Base-by-base conservation (phyloP, 2,888 invertebrate species). In the Syrphus vitripennis region DNA sequence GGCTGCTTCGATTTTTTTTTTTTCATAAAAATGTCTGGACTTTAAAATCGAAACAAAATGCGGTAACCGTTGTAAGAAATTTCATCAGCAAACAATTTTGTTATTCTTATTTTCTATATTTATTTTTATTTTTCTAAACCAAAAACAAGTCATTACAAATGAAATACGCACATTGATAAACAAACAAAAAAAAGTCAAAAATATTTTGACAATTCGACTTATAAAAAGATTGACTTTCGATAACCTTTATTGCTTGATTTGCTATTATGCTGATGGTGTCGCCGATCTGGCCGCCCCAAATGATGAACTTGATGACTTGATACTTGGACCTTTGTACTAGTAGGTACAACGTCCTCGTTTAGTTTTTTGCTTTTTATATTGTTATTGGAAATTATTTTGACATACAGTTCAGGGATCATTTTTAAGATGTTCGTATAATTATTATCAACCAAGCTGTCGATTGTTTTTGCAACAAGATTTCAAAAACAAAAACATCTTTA, bases 191-290 rank as follows among this genome's bases (percentile, higher is more conserved):
- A 29, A 29, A 53, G 10, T 16, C n/a, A 29, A 29, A 29, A 55
- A 55, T 55, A 19, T 55, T 29, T 55, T 29, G 55, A 29, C 16
- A 16, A 16, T 1, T 2, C n/a, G n/a, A 0, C 4, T 50, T 24
- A 50, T 50, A 14, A 24, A 59, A 59, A 59, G 37, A 59, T 42
- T 14, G 31, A 12, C 5, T 45, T 29, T 31, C 7, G 82, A 83
- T 83, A 83, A 61, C 82, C 77, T 77, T 10, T 1, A 50, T 37
- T 53, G 71, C 65, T 71, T 4, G 3, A 57, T 34, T 67, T 45
- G 26, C 34, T 53, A 57, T 57, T 1, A 40, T 21, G 21, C 63
- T 40, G 31, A 57, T 12, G 31, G 31, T 34, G 14, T 9, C 34
- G 7, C 50, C 9, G 16, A 45, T 10, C n/a, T n/a, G n/a, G n/a